Conservation (phyloP, 53 echinoderm and acorn worm genomes). For the Astropecten irregularis region DNA sequence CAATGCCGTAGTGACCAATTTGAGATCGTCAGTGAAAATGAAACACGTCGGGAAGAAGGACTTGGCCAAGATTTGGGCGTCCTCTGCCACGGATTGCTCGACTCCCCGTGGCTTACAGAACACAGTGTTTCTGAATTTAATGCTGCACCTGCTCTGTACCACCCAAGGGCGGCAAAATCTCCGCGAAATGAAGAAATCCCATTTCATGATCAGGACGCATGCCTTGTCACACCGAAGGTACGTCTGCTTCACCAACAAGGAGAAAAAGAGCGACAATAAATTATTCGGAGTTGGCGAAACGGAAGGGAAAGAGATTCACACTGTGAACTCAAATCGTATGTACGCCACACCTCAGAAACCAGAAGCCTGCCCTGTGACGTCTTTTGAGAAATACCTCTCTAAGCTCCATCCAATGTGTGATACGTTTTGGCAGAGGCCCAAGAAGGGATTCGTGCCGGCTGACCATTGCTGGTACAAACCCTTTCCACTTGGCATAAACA, state of each 20-base stretch:
- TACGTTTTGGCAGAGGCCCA: constrained; percentile 57
- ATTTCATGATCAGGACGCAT: constrained; percentile 16
- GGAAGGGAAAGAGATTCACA: not conserved
- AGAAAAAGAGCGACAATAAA: too few species aligned
- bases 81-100: constrained; percentile 18
- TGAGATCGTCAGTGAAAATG: constrained; percentile 15
- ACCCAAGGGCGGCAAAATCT: constrained; percentile 26
- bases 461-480: constrained; percentile 38
- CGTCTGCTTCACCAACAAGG: constrained; percentile 30
- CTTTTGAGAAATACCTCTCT: constrained; percentile 28
- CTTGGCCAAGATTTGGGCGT: constrained; percentile 50
- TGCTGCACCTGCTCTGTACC: constrained; percentile 6
- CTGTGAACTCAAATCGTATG: constrained; percentile 5
- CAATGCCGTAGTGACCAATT: too few species aligned
- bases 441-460: not conserved
- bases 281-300: too few species aligned
- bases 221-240: not conserved
- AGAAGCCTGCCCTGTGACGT: constrained; percentile 47
- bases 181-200: constrained; percentile 34
- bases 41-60: constrained; percentile 23
- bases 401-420: constrained; percentile 39
- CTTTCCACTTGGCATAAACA: constrained; percentile 47
- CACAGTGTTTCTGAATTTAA: constrained; percentile 34
- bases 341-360: constrained; percentile 50
- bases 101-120: constrained; percentile 47